phyloP scores from a whole-genome alignment of 2,797 vertebrate species.

The Syndactyla subalaris region DNA sequence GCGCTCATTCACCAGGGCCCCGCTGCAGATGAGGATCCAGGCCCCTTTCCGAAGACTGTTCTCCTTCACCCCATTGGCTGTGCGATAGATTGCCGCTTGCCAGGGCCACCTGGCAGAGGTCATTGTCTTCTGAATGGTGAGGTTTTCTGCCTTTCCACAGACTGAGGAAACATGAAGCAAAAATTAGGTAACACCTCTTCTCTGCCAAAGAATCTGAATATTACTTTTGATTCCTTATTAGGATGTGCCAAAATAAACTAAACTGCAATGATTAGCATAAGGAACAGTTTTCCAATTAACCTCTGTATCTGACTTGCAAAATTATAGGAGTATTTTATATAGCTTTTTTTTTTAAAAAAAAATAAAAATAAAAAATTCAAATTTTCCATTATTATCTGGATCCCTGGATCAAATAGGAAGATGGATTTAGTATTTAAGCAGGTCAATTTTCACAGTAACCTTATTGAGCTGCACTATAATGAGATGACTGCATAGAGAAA shows the following conservation, averaged over 20 bases:
- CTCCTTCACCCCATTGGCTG: slow-evolving; percentile 68
- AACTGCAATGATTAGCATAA: not conserved
- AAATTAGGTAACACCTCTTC: not conserved
- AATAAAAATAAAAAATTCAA: not conserved
- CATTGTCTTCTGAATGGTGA: slow-evolving; percentile 79
- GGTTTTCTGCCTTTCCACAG: slow-evolving; percentile 90
- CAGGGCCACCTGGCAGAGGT: slow-evolving; percentile 89
- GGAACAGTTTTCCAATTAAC: not conserved
- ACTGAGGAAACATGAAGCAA: slow-evolving; percentile 76
- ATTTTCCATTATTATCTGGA: not conserved
- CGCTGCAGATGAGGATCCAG: slow-evolving; percentile 96
- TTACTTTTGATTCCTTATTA: not conserved
- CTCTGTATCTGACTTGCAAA: not conserved
- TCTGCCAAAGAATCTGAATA: not conserved
- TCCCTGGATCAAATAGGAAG: not conserved
- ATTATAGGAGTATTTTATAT: not conserved
- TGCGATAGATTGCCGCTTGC: slow-evolving; percentile 93
- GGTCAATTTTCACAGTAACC: not conserved
- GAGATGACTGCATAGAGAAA: not conserved
- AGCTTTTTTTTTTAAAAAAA: not conserved
- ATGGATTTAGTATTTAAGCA: not conserved
- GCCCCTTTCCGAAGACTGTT: slow-evolving; percentile 69
- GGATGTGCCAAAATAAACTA: not conserved
- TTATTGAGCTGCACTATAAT: not conserved
- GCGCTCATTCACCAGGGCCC: slow-evolving; percentile 93